A percentile compares a stretch with the other conserved stretches of the same genome.
Conservation (phyloP, 2,113 vertebrate genomes). For the Oryzias curvinotus region DNA sequence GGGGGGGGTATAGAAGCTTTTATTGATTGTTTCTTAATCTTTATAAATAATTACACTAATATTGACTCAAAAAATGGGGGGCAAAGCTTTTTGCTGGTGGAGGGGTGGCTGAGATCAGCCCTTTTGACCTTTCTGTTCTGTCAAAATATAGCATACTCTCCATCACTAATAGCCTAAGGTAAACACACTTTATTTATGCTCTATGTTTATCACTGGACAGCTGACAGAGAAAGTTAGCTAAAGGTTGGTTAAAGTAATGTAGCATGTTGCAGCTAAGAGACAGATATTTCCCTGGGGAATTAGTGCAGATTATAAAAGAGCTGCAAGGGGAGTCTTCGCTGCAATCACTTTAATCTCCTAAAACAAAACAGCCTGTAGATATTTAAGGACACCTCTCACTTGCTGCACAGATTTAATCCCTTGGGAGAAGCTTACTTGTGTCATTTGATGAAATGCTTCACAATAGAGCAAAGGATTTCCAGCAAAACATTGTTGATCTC, state of each 20-base stretch:
- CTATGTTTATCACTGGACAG: not conserved
- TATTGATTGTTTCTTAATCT: no score
- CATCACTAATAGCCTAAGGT: not conserved
- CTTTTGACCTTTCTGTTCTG: not conserved
- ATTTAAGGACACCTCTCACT: constrained; percentile 5
- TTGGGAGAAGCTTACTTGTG: constrained; percentile 1
- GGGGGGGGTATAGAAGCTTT: no score
- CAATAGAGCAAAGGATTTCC: constrained; percentile 15
- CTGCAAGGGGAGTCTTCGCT: not conserved
- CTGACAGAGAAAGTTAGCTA: not conserved
- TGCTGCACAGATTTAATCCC: constrained; percentile 10
- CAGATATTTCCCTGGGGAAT: constrained; percentile 1
- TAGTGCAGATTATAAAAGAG: not conserved
- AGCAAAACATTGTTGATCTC: constrained; percentile 14
- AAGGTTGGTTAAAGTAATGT: not conserved
- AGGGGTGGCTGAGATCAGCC: not conserved
- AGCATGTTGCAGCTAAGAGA: not conserved
- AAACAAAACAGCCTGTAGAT: constrained; percentile 6
- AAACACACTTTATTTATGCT: not conserved
- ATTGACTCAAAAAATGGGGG: no score
- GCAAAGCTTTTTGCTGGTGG: no score
- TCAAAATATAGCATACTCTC: not conserved
- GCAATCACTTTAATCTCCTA: constrained; percentile 2
- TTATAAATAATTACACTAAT: no score
- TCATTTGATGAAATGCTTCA: not conserved